Conservation (phyloP, 64 coral and sea anemone genomes). For the Porites lutea region DNA sequence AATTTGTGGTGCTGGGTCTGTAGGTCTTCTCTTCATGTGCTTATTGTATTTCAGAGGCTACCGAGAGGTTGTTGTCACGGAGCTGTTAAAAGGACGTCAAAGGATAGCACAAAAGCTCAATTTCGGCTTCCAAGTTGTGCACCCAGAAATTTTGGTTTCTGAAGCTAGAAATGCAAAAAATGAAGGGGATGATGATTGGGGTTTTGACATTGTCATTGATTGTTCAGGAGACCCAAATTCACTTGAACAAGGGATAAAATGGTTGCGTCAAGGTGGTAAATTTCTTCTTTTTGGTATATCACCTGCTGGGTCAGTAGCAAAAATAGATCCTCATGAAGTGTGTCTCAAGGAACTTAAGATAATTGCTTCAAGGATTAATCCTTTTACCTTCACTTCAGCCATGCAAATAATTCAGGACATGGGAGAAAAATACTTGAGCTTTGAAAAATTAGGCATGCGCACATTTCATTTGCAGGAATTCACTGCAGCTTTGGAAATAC, state of each 20-base stretch:
- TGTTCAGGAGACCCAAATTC: conserved; percentile 65
- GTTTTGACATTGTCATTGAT: conserved; percentile 91
- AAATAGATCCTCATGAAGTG: conserved; percentile 56
- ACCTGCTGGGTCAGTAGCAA: conserved; percentile 44
- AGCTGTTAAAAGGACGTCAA: conserved; percentile 81
- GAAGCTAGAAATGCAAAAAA: conserved; percentile 87
- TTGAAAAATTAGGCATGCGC: conserved; percentile 67
- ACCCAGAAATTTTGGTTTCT: conserved; percentile 87
- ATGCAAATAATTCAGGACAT: conserved; percentile 75
- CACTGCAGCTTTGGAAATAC: conserved; percentile 61
- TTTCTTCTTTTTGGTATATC: conserved; percentile 63
- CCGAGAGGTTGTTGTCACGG: conserved; percentile 84
- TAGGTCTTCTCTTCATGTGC: conserved; percentile 82
- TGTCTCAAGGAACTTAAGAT: conserved; percentile 65
- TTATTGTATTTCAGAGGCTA: conserved; percentile 89
- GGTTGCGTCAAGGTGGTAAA: conserved; percentile 56
- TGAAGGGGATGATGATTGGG: conserved; percentile 87
- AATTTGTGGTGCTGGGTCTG: conserved; percentile 83
- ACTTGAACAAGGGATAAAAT: conserved; percentile 62
- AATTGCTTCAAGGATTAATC: conserved; percentile 44
- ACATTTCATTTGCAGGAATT: conserved; percentile 77
- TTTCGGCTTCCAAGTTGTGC: conserved; percentile 91
- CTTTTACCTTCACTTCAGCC: conserved; percentile 51
- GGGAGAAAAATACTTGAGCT: conserved; percentile 60
- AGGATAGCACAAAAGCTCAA: conserved; percentile 85